A percentile compares a stretch with the other conserved stretches of the same genome.
Conservation (phyloP, 2,888 invertebrate species). For the Apeira syringaria region DNA sequence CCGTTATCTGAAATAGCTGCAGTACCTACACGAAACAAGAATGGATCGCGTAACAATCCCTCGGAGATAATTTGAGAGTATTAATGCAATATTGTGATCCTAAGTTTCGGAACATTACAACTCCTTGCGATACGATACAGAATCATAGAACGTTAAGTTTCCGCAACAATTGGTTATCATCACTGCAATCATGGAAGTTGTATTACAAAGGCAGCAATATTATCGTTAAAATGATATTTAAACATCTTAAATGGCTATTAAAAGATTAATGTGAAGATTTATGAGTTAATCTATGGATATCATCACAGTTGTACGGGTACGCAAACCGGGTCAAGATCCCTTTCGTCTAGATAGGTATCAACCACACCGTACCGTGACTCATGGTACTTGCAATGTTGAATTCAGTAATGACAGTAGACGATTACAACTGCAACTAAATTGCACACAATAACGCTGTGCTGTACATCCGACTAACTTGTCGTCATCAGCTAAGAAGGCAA, state of each 20-base stretch:
- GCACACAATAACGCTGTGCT: conserved; percentile 3
- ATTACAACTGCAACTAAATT: conserved; percentile 1
- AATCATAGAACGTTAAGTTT: too few relatives aligned
- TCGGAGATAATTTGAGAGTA: background rate
- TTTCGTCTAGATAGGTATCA: background rate
- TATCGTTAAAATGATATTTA: too few relatives aligned
- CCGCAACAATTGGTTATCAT: background rate
- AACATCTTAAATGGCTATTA: too few relatives aligned
- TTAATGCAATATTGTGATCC: too few relatives aligned
- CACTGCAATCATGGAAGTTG: background rate
- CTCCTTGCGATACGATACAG: background rate
- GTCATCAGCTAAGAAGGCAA: too few relatives aligned
- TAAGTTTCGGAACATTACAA: too few relatives aligned
- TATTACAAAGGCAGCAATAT: too few relatives aligned
- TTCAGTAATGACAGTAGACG: conserved; percentile 9
- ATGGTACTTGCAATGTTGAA: background rate
- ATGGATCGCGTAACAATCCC: conserved; percentile 12
- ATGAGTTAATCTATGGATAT: background rate
- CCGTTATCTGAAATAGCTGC: conserved; percentile 17
- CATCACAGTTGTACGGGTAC: background rate
- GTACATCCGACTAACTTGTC: background rate
- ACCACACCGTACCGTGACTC: conserved; percentile 1
- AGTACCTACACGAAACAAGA: conserved; percentile 4
- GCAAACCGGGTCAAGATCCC: conserved; percentile 1
- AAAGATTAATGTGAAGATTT: background rate